Conservation (phyloP, 2,113 vertebrate genomes). For the Dasyprocta punctata region DNA sequence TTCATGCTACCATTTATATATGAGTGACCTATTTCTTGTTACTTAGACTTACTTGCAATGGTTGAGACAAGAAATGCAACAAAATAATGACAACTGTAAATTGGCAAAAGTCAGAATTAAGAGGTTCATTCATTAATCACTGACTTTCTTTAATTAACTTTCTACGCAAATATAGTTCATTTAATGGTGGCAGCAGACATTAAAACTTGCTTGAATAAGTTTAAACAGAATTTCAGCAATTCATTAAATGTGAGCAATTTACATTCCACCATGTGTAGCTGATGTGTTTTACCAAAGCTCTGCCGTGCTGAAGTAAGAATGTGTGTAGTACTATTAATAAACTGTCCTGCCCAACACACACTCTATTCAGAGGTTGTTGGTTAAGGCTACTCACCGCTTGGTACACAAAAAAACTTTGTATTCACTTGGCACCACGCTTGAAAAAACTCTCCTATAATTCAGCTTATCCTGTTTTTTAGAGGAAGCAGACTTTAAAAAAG, state of each 20-base stretch:
- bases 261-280: not conserved
- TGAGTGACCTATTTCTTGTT: not conserved
- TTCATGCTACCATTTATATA: not conserved
- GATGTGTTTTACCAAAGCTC: constrained; percentile 38
- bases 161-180: not conserved
- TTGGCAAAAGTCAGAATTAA: not conserved
- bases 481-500: not conserved
- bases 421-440: not conserved
- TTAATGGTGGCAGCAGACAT: not conserved
- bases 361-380: constrained; percentile 19
- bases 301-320: constrained; percentile 21
- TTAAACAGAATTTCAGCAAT: constrained; percentile 43
- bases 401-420: constrained; percentile 54
- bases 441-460: constrained; percentile 15
- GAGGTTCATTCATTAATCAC: not conserved
- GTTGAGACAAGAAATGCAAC: constrained; percentile 12
- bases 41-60: constrained; percentile 20
- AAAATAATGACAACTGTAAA: constrained; percentile 11
- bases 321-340: constrained; percentile 53
- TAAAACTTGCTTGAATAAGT: constrained; percentile 28
- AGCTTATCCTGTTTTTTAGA: not conserved
- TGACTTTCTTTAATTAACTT: not conserved
- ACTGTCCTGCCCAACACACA: not conserved
- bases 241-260: not conserved
- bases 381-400: not conserved